Evolutionary conservation across 2,113 vertebrate genomes (phyloP).

Genomic region (Osmerus eperlanus): DNA sequence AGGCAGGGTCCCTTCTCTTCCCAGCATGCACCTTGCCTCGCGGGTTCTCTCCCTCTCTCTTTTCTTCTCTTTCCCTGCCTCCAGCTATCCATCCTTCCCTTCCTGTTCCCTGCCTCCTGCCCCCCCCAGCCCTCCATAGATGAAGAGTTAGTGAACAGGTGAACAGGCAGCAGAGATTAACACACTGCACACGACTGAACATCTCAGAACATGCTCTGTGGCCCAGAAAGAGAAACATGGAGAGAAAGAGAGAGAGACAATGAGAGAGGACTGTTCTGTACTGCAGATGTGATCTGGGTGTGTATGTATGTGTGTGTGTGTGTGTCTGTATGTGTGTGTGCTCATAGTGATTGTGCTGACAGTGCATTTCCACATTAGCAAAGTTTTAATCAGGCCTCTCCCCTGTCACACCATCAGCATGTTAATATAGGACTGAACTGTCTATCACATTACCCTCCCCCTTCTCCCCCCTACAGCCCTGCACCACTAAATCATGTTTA

Average conservation of each 20-base stretch:
- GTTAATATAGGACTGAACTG: slow-evolving; percentile 26
- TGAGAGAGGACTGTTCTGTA: neutral
- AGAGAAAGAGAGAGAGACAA: neutral
- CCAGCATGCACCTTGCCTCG: slow-evolving; percentile 20
- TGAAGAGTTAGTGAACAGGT: neutral
- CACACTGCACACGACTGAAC: neutral
- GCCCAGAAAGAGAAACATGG: neutral
- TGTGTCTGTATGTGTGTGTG: neutral
- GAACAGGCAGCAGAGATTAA: too few relatives aligned
- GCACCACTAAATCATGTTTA: slow-evolving; percentile 48
- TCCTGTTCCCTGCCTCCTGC: neutral
- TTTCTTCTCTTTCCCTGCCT: too few relatives aligned
- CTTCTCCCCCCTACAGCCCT: slow-evolving; percentile 3
- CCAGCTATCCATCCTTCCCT: neutral
- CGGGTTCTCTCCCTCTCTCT: neutral
- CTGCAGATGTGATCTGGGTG: slow-evolving; percentile 9
- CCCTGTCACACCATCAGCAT: slow-evolving; percentile 27
- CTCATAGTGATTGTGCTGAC: slow-evolving; percentile 15
- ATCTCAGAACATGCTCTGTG: neutral
- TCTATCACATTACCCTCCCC: slow-evolving; percentile 38
- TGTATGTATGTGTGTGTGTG: neutral
- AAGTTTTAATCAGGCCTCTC: slow-evolving; percentile 28
- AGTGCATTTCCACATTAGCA: slow-evolving; percentile 4
- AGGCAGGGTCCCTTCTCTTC: slow-evolving; percentile 9
- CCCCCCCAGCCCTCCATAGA: slow-evolving; percentile 26